Conservation (phyloP, 2,888 invertebrate genomes). For the Caenorhabditis panamensis region DNA sequence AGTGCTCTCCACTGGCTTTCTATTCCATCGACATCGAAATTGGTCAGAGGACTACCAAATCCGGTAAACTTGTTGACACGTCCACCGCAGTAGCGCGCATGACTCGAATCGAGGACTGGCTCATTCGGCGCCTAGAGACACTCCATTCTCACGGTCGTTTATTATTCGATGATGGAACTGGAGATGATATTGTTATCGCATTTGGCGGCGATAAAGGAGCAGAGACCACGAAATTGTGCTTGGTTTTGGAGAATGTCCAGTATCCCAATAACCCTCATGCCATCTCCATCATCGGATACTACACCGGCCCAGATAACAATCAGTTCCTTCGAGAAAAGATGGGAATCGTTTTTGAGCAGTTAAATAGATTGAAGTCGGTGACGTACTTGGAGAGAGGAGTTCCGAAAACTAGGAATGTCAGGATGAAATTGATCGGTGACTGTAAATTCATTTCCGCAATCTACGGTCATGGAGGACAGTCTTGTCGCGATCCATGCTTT, state of each 20-base stretch:
- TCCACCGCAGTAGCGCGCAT: not conserved
- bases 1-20: not conserved
- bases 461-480: not conserved
- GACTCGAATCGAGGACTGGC: not conserved
- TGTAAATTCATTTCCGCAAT: conserved; percentile 8
- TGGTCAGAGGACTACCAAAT: not conserved
- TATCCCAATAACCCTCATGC: not conserved
- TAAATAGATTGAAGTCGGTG: not conserved
- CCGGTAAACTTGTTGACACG: not conserved
- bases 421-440: not conserved
- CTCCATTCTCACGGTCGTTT: not conserved
- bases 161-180: not conserved
- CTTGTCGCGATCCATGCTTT: conserved; percentile 4
- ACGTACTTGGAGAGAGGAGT: too few species aligned
- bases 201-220: conserved; percentile 13
- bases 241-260: not conserved
- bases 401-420: too few species aligned
- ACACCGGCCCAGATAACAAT: not conserved
- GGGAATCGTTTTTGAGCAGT: not conserved
- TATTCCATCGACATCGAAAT: not conserved
- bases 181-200: not conserved
- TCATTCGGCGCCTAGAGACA: not conserved
- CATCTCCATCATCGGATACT: not conserved
- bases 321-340: not conserved
- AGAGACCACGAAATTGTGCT: not conserved